Conservation (phyloP, 2,888 invertebrate genomes). For the Coenonympha arcania region DNA sequence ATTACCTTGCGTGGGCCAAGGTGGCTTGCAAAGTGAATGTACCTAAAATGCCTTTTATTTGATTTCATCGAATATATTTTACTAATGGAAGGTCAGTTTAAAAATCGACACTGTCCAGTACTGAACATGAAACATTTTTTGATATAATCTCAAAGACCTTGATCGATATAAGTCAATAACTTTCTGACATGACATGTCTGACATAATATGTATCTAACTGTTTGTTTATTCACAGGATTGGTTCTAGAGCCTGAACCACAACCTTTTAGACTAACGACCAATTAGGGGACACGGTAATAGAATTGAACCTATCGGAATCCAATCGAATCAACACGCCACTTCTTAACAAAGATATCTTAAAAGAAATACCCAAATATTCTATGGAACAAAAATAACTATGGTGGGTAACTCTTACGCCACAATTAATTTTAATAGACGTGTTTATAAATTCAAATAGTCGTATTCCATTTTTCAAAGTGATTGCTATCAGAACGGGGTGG, state of each 20-base stretch:
- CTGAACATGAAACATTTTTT: too few species aligned
- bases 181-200: neutral
- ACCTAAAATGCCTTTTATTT: conserved; percentile 33
- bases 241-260: too few species aligned
- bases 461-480: conserved; percentile 8
- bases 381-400: neutral
- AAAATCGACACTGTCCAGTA: neutral
- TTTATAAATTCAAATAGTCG: conserved; percentile 1
- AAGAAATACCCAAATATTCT: neutral
- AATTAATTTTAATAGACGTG: conserved; percentile 4
- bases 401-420: neutral
- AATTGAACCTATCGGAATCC: too few species aligned
- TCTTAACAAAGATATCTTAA: too few species aligned
- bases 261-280: too few species aligned
- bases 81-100: conserved; percentile 15
- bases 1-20: conserved; percentile 71
- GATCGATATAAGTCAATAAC: neutral
- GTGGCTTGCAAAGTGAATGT: conserved; percentile 64
- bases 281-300: too few species aligned
- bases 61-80: conserved; percentile 21
- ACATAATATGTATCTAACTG: neutral
- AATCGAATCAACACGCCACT: too few species aligned
- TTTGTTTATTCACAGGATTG: too few species aligned
- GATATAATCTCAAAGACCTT: conserved; percentile 3
- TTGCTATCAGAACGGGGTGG: conserved; percentile 5